phyloP scores from a whole-genome alignment of 2,888 invertebrate genomes.

The Agonum fuliginosum region DNA sequence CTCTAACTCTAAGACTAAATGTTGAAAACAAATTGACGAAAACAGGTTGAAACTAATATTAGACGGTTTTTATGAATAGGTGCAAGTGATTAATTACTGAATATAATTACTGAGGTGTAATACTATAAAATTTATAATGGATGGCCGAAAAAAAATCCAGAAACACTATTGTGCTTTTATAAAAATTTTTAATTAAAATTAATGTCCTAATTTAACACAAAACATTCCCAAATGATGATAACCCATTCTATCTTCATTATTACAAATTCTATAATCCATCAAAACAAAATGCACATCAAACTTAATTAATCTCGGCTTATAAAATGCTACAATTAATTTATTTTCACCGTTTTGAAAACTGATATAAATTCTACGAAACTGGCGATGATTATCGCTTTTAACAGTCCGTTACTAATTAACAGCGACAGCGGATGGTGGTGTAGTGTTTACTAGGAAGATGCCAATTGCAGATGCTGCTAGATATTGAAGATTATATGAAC shows the following conservation, averaged over 20 bases:
- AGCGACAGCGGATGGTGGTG: neutral
- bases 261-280: constrained; percentile 6
- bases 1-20: no score
- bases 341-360: neutral
- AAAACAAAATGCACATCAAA: constrained; percentile 4
- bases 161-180: neutral
- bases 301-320: constrained; percentile 3
- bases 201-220: neutral
- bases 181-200: constrained; percentile 13
- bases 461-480: constrained; percentile 3
- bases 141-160: neutral
- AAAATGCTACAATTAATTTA: constrained; percentile 3
- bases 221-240: neutral
- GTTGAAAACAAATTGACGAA: no score
- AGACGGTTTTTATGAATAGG: no score
- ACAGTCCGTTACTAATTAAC: constrained; percentile 7
- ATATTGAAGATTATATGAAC: neutral
- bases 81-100: no score
- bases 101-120: neutral
- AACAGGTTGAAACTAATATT: no score
- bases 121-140: neutral
- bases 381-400: constrained; percentile 7
- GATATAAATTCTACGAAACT: neutral
- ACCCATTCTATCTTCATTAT: neutral
- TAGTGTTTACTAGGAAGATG: neutral